Evolutionary conservation across 2,113 vertebrate genomes (phyloP).

Genomic region (Cynoglossus semilaevis): DNA sequence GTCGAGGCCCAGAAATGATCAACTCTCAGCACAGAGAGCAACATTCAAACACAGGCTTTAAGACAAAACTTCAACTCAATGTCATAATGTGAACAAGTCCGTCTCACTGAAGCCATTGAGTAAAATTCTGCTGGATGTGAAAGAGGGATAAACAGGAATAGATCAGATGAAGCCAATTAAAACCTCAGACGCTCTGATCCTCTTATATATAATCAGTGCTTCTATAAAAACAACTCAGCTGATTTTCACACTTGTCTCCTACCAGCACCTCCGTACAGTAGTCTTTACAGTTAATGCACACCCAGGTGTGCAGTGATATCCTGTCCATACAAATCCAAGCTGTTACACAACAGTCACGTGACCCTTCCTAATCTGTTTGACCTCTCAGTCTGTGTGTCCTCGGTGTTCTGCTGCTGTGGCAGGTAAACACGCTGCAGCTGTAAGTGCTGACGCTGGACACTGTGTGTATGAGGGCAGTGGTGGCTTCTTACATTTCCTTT

Average conservation of each 20-base stretch:
- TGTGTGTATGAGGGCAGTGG: slow-evolving; percentile 35
- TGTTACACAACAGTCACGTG: slow-evolving; percentile 1
- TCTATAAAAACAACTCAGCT: no score
- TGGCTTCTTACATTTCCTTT: slow-evolving; percentile 16
- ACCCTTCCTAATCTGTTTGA: background rate
- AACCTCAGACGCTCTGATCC: slow-evolving; percentile 43
- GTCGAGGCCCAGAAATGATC: no score
- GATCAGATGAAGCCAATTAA: slow-evolving; percentile 26
- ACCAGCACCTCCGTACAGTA: no score
- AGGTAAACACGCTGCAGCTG: slow-evolving; percentile 26
- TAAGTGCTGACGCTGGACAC: slow-evolving; percentile 51
- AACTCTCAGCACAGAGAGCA: no score
- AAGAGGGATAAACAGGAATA: background rate
- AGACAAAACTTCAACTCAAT: no score
- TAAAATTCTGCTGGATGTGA: slow-evolving; percentile 18
- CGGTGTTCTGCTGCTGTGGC: slow-evolving; percentile 8
- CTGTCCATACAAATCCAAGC: background rate
- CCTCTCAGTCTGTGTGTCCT: slow-evolving; percentile 11
- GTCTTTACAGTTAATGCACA: background rate
- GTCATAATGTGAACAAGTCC: background rate
- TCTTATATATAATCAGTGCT: slow-evolving; percentile 31
- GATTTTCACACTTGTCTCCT: no score
- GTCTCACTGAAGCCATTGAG: background rate
- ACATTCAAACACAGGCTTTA: no score
- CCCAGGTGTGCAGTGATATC: background rate